These are phyloP conservation scores for Trissolcus basalis DNA, from an alignment of 1,140 invertebrate species.

Conservation along the genomic window DNA sequence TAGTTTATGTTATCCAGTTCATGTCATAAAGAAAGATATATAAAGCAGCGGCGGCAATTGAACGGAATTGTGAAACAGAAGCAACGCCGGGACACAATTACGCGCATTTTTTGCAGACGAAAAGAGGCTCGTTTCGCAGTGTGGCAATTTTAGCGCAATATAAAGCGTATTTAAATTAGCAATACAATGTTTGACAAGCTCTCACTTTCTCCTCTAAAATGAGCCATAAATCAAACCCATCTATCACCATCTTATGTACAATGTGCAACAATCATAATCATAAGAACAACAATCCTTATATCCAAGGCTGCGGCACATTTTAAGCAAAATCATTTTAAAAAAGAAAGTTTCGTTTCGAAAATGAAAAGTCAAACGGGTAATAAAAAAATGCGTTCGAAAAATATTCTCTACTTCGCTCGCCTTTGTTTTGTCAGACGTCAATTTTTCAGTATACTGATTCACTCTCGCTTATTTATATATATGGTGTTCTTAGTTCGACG, in stretches of 20 bases:
- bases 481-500: no score
- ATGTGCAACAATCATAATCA: conserved; percentile 50
- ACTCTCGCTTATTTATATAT: no score
- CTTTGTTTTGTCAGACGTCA: no score
- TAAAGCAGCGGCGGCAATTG: no score
- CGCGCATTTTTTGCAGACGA: conserved; percentile 6
- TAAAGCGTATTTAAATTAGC: conserved; percentile 50
- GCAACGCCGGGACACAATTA: no score
- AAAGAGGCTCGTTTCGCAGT: conserved; percentile 12
- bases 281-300: conserved; percentile 54
- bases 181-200: conserved; percentile 51
- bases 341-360: neutral
- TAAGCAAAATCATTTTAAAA: neutral
- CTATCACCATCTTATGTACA: conserved; percentile 50
- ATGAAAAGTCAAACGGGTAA: neutral
- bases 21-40: no score
- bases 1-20: no score
- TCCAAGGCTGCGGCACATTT: neutral
- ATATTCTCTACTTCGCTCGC: no score
- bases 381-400: no score
- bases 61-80: no score
- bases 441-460: no score
- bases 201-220: conserved; percentile 53
- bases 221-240: conserved; percentile 54
- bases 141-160: conserved; percentile 31